Evolutionary conservation across 2,797 vertebrate genomes (phyloP), one percentile per base, ranked within the genome.

Genomic region (Microchirus variegatus): DNA sequence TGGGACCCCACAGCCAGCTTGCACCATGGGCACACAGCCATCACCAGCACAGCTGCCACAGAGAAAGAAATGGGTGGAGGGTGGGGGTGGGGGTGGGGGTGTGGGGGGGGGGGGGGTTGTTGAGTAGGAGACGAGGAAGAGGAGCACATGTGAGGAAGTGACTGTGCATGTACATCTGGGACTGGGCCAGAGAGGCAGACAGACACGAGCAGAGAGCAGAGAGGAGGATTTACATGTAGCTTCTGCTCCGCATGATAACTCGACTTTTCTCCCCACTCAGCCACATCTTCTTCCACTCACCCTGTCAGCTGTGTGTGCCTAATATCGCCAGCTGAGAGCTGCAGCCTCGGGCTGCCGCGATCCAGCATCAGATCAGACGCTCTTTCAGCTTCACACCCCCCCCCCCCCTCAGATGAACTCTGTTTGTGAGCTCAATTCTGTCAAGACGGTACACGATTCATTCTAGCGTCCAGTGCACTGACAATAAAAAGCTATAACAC

Each of bases 1-100:
- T 93, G 93, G 92, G 91, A 92, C 90, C 85, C 83, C 80, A 83
- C 88, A 90, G 87, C 87, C 87, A 90, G 87, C 87, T 87, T 90
- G 87, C 89, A 88, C 90, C 88, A 89, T 75, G 89, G 89, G 89
- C 90, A 85, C 88, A 92, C 81, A 83, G 89, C 89, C 90, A 87
- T 91, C 87, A 91, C 90, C 86, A 87, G 85, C 89, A 91, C 92
- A 93, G 91, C 91, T 93, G 91, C 87, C 82, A 91, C 83, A 59
- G 56, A 71, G 74, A 76, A 73, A 70, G 62, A 42, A 38, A 42
- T 15, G 63, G 42, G n/a, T n/a, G n/a, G n/a, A n/a, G 48, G 40
- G 44, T 53, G 40, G 53, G 46, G 49, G 4, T 40, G 18, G 58
- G 48, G 49, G 49, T 37, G 63, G 53, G 45, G 66, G 54, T 46